phyloP scores from a whole-genome alignment of 2,113 vertebrate species.

The Zeus faber region DNA sequence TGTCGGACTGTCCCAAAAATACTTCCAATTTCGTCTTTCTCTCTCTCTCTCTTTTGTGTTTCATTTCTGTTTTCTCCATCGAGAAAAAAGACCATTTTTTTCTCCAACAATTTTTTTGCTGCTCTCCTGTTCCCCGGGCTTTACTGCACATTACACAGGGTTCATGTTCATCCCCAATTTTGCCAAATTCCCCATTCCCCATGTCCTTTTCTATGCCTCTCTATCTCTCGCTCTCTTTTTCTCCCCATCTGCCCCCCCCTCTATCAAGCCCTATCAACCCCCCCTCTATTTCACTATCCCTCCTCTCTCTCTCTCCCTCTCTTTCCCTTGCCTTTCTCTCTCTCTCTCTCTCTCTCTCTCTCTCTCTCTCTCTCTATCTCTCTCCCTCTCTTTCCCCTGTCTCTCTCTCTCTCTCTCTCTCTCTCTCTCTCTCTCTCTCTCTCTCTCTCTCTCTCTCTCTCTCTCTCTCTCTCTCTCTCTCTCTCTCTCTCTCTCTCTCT shows the following conservation, averaged over 20 bases:
- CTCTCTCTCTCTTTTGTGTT: neutral
- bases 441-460: neutral
- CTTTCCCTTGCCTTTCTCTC: neutral
- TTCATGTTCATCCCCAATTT: too few relatives aligned
- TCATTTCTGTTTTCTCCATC: too few relatives aligned
- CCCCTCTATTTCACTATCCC: conserved; percentile 2
- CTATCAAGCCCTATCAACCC: neutral
- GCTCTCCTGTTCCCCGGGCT: too few relatives aligned
- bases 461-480: neutral
- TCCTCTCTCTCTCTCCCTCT: neutral
- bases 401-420: neutral
- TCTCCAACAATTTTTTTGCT: too few relatives aligned
- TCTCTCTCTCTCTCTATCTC: neutral
- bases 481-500: neutral
- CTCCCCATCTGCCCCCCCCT: neutral
- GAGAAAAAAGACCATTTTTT: too few relatives aligned
- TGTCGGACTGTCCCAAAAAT: too few relatives aligned
- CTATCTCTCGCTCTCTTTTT: neutral
- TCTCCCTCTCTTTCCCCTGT: conserved; percentile 12
- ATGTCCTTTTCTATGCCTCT: too few relatives aligned
- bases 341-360: neutral
- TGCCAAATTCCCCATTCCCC: too few relatives aligned
- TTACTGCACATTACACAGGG: too few relatives aligned
- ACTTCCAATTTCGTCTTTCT: neutral
- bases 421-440: conserved; percentile 10